A percentile compares a stretch with the other conserved stretches of the same genome.
These are phyloP conservation scores for Anagyrus pseudococci DNA, from an alignment of 2,888 invertebrate species.

Conservation along the genomic window DNA sequence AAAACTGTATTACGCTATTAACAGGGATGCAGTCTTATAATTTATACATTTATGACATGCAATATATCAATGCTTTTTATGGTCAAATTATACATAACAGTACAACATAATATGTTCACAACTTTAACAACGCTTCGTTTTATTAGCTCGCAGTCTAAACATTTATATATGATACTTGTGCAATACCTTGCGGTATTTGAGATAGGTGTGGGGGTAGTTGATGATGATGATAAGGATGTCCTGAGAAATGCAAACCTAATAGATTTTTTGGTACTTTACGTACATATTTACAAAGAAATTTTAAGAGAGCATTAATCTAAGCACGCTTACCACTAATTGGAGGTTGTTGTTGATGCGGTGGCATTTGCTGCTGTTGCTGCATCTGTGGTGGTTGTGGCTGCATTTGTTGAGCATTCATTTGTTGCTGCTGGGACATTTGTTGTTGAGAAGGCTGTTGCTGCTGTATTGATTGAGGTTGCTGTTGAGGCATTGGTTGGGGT, in stretches of 20 bases:
- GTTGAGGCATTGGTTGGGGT: neutral
- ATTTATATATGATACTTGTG: neutral
- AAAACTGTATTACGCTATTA: neutral
- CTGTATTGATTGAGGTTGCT: neutral
- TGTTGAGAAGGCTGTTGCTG: neutral
- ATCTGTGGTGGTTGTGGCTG: conserved; percentile 1
- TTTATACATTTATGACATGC: neutral
- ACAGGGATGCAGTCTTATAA: neutral
- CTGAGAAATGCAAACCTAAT: conserved; percentile 17
- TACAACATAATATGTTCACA: too few relatives aligned
- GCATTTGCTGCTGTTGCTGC: conserved; percentile 10
- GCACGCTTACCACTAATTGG: neutral
- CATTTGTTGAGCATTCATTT: too few relatives aligned
- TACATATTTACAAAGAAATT: neutral
- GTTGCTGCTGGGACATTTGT: neutral
- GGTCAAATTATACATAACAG: too few relatives aligned
- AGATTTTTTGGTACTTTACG: neutral
- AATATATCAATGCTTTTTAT: neutral
- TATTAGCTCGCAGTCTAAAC: too few relatives aligned
- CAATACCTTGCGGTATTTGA: conserved; percentile 39
- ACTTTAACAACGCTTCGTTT: too few relatives aligned
- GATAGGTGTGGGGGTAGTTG: conserved; percentile 46
- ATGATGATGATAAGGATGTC: conserved; percentile 44
- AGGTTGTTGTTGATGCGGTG: neutral
- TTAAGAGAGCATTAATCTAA: too few relatives aligned